Base-by-base conservation (phyloP, 2,888 invertebrate species). In the Lasioglossum marginatum region DNA sequence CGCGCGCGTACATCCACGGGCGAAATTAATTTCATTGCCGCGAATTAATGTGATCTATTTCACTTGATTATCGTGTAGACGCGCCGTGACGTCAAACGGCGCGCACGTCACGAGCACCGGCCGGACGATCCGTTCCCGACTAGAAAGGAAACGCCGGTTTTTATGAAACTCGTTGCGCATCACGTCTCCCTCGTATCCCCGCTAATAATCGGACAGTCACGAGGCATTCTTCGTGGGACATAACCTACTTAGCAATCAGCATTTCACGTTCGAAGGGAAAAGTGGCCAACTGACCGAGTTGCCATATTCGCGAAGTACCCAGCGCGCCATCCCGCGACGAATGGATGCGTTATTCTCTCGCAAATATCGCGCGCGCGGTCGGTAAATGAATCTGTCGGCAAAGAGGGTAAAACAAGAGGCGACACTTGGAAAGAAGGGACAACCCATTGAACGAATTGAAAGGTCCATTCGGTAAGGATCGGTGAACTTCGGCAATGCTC, bases 41-140 rank as follows among this genome's bases (percentile, higher is more conserved):
- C 40, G 75, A 78, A 83, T 85, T 85, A 85, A 83, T 79, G 37
- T 40, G 71, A 85, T 85, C 85, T 80, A 85, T 74, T 85, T 70
- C 73, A 77, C 70, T 77, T 77, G 66, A 48, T 77, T 70, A 80
- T 37, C 63, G 27, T 43, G 77, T 34, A 71, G 34, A n/a, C 57
- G 31, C 31, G 31, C n/a, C 63, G 34, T 85, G 85, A 85, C 85
- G 85, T 85, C 79, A 85, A 85, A 48, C 68, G 14, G 27, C 31
- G n/a, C 34, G 27, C 48, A 60, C 52, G 40, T 16, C 57, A 12
- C 40, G 3, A 70, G 68, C 16, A 40, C 74, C 60, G n/a, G 19
- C 4, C 27, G 43, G 14, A 66, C 5, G 19, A 23, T 12, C 31
- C 60, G 45, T 79, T 82, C 37, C 45, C 45, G 31, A 34, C 5